phyloP scores from a whole-genome alignment of 1,140 invertebrate species.

The Drosophila kohkoa region DNA sequence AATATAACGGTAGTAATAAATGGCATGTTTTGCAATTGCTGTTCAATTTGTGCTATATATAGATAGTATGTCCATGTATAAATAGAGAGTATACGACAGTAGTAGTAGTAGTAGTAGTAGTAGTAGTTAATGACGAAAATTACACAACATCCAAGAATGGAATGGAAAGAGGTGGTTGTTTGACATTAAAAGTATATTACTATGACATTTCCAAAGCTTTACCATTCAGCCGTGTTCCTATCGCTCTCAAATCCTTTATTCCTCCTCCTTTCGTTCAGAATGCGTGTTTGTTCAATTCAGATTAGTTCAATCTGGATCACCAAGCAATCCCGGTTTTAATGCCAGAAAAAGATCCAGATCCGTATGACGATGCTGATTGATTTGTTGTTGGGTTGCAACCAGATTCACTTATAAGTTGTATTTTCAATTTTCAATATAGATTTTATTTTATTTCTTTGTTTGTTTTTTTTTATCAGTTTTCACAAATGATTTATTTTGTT shows the following conservation, averaged over 20 bases:
- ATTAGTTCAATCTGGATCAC: slow-evolving; percentile 1
- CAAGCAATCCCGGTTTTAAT: not conserved
- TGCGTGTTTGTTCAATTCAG: slow-evolving; percentile 31
- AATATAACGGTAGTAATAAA: slow-evolving; percentile 35
- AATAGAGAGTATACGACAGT: slow-evolving; percentile 49
- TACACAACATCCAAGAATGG: slow-evolving; percentile 79
- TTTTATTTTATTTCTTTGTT: slow-evolving; percentile 4
- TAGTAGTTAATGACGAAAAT: slow-evolving; percentile 71
- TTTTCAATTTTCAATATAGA: slow-evolving; percentile 10
- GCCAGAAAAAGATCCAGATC: not conserved
- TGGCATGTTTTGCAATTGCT: slow-evolving; percentile 43
- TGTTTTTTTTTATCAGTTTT: slow-evolving; percentile 9
- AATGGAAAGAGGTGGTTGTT: slow-evolving; percentile 53
- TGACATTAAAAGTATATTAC: slow-evolving; percentile 58
- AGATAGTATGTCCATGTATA: slow-evolving; percentile 47
- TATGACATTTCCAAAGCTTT: slow-evolving; percentile 62
- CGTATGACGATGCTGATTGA: slow-evolving; percentile 4
- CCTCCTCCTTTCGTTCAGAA: slow-evolving; percentile 26
- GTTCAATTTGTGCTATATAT: slow-evolving; percentile 53
- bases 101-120: slow-evolving; percentile 54
- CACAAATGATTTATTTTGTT: slow-evolving; percentile 12
- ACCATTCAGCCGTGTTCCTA: slow-evolving; percentile 63
- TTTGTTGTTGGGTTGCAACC: slow-evolving; percentile 11
- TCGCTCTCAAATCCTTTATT: not conserved
- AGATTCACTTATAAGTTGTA: slow-evolving; percentile 9